Evolutionary conservation across 2,113 vertebrate species (phyloP), one percentile per base, ranked within the genome.

Genomic region (Hippocampus abdominalis): DNA sequence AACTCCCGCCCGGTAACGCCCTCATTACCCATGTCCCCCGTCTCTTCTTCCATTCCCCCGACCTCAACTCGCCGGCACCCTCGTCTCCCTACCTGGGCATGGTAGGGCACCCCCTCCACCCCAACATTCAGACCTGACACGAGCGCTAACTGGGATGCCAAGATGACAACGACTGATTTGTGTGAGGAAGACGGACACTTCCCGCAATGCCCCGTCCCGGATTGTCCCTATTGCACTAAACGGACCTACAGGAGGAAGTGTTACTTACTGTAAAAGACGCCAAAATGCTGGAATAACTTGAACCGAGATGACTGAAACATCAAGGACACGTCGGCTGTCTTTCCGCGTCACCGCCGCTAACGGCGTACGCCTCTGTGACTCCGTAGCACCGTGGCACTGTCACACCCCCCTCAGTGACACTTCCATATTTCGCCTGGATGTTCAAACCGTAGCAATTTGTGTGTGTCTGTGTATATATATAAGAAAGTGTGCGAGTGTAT

Each of bases 141-240:
- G 71, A 71, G 70, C 69, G 65, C 51, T 54, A 54, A 54, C 21
- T n/a, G 51, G 21, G 51, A 23, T 6, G 13, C 42, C 13, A 18
- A 9, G 36, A 46, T 23, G 23, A 21, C n/a, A 7, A 21, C 23
- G 23, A 18, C 42, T n/a, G 62, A 63, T 36, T 39, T 20, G 8
- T 36, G 6, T 32, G 27, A 15, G 13, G 32, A 61, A 61, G 46
- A 16, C 27, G 8, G 23, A 18, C 25, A 61, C 18, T 16, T 3
- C 25, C 23, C 18, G 3, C 70, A 63, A 81, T 69, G 74, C 78
- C 21, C 21, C 51, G 2, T n/a, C 21, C 76, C 69, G 44, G 29
- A 40, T 79, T 83, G 82, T 74, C 71, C 39, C 80, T 73, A 78
- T 90, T 90, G 91, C 90, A 92, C 90, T 90, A 88, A 79, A 59